Conservation (phyloP, 2,797 vertebrate genomes). For the Platalea minor region DNA sequence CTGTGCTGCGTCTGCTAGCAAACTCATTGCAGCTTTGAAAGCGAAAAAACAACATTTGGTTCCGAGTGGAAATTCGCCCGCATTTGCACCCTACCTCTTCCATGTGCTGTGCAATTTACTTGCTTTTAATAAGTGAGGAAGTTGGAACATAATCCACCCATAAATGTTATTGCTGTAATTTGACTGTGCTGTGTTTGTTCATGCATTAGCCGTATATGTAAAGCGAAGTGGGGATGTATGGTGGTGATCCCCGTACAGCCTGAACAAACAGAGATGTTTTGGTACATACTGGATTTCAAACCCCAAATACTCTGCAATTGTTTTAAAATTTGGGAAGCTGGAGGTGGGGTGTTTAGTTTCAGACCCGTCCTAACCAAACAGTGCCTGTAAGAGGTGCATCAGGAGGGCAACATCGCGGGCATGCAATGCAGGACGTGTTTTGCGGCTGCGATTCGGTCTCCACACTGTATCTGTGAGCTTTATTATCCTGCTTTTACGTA, state of each 20-base stretch:
- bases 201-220: slow-evolving; percentile 10
- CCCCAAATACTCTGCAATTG: neutral
- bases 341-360: neutral
- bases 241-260: neutral
- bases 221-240: neutral
- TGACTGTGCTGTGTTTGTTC: slow-evolving; percentile 41
- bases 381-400: neutral
- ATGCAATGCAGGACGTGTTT: neutral
- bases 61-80: neutral
- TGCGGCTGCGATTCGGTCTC: fast-evolving
- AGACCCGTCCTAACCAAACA: neutral
- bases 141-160: slow-evolving; percentile 57
- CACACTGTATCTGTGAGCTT: neutral
- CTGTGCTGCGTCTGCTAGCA: slow-evolving; percentile 29
- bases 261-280: neutral
- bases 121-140: slow-evolving; percentile 37
- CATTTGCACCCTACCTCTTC: slow-evolving; percentile 44
- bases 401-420: neutral
- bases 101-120: slow-evolving; percentile 31
- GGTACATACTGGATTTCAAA: neutral
- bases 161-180: slow-evolving; percentile 67
- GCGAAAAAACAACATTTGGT: slow-evolving; percentile 47
- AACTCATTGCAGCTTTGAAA: slow-evolving; percentile 35
- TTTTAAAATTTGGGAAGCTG: neutral
- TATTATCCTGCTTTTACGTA: neutral